Evolutionary conservation across 2,888 invertebrate genomes (phyloP), one percentile per base, ranked within the genome.

Genomic region (Hirtodrosophila alboralis): DNA sequence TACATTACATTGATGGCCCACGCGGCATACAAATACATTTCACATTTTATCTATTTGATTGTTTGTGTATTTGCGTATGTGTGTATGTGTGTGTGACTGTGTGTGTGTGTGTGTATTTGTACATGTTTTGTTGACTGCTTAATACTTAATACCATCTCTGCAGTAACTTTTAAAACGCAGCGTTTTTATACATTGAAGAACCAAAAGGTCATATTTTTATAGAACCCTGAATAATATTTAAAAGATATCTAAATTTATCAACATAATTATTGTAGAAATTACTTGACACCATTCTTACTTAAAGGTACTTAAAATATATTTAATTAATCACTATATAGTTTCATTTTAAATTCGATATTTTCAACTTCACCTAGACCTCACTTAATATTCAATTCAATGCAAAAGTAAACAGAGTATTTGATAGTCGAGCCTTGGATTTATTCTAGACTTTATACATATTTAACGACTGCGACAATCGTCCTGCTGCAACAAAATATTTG

Each of bases 1-100:
- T 79, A 73, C 64, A 77, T 71, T 80, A 60, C 81, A 77, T 54
- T 60, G 62, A 52, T 54, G 64, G 49, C 51, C 57, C 26, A 45
- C 23, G 44, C 52, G 44, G 64, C 68, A 54, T 41, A 73, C 51
- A 61, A 48, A 58, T 23, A 53, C 23, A 51, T 51, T 43, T 38
- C 47, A 30, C 51, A 62, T 75, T 51, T 48, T 31, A 59, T 52
- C 62, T 30, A 62, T 44, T 26, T 53, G 45, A 33, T 43, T 52
- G 43, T 56, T 26, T 9, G 8, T 28, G 3, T 23, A 9, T 3
- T n/a, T 10, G n/a, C 6, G 16, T 23, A n/a, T 40, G 13, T 27
- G 27, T 23, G 40, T 28, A 23, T 34, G 31, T 13, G 7, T 14
- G 14, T 41, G 23, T 21, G 16, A 12, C 2, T 23, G 26, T 28